Base-by-base conservation (phyloP, 2,113 vertebrate genomes). In the Microcebus murinus region DNA sequence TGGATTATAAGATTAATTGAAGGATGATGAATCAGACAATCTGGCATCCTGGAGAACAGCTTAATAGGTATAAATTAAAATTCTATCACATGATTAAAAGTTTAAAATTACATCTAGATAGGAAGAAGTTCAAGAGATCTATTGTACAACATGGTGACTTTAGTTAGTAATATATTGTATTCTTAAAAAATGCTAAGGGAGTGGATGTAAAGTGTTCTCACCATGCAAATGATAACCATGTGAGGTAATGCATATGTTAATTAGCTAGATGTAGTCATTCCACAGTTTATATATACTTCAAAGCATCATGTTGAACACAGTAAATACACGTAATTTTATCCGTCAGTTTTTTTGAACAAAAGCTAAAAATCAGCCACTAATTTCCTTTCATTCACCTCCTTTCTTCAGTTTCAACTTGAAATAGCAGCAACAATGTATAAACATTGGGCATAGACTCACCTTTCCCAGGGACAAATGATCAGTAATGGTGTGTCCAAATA, bases 321-420 rank as follows among this genome's bases (percentile, higher is more conserved):
- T 45, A 74, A 82, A 76, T 59, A 59, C 31, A 36, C 34, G 25
- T 25, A 10, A 36, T 68, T 65, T 45, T n/a, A 48, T 36, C 73
- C 74, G 83, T 55, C 36, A 31, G 0, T 57, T 77, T 48, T 31
- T 76, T 76, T 20, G 29, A 0, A 61, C 17, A 77, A 48, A 52
- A 90, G 12, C 77, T 96, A 82, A 85, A 94, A 87, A 65, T 9
- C 34, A 96, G 34, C 9, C 20, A 77, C 17, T 65, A 13, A 42
- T 70, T 92, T 87, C 13, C 21, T 96, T 74, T 89, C 13, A 17
- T 55, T 81, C 9, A 61, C 13, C 17, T 25, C 61, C 36, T 81
- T 88, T 87, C 89, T 83, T 88, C 45, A 73, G 18, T 90, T 71
- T 90, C 8, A 65, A 17, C 34, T 68, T 76, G 20, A 95, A 95